Conservation (phyloP, 2,797 vertebrate genomes). For the Protosalanx chinensis region DNA sequence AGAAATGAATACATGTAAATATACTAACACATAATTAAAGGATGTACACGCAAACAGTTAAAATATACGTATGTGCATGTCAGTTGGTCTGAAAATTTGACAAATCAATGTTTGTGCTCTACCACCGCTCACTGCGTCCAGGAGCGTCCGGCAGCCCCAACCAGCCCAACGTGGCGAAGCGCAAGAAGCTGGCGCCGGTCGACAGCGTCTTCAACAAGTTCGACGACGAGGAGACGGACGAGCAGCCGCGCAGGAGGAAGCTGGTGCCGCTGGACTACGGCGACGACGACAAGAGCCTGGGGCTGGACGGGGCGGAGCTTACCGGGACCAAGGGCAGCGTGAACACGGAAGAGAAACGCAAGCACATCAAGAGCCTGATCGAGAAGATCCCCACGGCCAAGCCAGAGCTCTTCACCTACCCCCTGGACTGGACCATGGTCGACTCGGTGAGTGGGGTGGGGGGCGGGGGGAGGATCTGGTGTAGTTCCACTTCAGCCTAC, state of each 20-base stretch:
- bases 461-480: background rate
- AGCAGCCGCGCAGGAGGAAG: constrained; percentile 93
- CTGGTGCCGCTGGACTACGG: constrained; percentile 96
- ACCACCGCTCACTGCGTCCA: constrained; percentile 43
- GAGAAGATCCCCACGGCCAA: constrained; percentile 98
- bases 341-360: constrained; percentile 97
- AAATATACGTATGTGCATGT: background rate
- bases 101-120: background rate
- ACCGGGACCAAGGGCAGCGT: constrained; percentile 81
- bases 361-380: constrained; percentile 98
- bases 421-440: constrained; percentile 87
- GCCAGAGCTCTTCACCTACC: constrained; percentile 96
- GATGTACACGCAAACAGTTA: background rate
- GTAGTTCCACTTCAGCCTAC: background rate
- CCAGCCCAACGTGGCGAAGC: constrained; percentile 86
- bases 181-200: constrained; percentile 89
- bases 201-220: constrained; percentile 99
- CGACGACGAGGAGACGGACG: constrained; percentile 94
- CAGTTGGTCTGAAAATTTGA: no score
- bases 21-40: background rate
- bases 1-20: no score
- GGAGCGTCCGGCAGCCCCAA: constrained; percentile 92
- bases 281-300: constrained; percentile 88
- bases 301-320: constrained; percentile 63
- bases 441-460: constrained; percentile 67